Percentiles rank a stretch among this genome's conserved stretches.
These are phyloP conservation scores for Cacatua alba DNA, from an alignment of 2,113 vertebrate species.

Conservation along the genomic window DNA sequence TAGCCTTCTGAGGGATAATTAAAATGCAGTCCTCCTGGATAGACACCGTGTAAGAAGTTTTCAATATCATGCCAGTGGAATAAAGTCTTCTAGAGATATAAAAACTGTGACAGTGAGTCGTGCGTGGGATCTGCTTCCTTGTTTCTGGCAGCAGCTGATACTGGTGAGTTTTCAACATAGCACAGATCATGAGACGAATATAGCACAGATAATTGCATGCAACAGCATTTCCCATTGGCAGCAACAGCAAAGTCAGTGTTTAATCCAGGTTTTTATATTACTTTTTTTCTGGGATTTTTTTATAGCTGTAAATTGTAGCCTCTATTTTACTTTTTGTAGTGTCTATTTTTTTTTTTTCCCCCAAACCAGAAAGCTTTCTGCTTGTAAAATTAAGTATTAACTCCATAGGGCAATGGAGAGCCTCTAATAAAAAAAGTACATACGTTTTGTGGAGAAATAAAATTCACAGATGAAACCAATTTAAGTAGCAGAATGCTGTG, in stretches of 20 bases:
- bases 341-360: not conserved
- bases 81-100: not conserved
- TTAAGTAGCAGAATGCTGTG: not conserved
- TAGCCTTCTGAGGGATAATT: constrained; percentile 6
- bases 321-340: not conserved
- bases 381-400: not conserved
- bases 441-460: not conserved
- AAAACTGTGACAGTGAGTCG: not conserved
- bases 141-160: not conserved
- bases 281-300: not conserved
- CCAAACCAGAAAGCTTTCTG: not conserved
- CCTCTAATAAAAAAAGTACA: not conserved
- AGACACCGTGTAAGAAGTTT: not conserved
- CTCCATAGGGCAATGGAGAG: not conserved
- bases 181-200: not conserved
- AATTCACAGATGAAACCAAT: not conserved
- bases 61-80: not conserved
- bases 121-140: not conserved
- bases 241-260: not conserved
- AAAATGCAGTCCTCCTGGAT: constrained; percentile 27
- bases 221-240: not conserved
- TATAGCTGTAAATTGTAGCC: not conserved
- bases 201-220: not conserved
- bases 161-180: not conserved
- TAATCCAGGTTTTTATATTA: not conserved